phyloP scores from a whole-genome alignment of 2,113 vertebrate genomes.

The Nipponia nippon region DNA sequence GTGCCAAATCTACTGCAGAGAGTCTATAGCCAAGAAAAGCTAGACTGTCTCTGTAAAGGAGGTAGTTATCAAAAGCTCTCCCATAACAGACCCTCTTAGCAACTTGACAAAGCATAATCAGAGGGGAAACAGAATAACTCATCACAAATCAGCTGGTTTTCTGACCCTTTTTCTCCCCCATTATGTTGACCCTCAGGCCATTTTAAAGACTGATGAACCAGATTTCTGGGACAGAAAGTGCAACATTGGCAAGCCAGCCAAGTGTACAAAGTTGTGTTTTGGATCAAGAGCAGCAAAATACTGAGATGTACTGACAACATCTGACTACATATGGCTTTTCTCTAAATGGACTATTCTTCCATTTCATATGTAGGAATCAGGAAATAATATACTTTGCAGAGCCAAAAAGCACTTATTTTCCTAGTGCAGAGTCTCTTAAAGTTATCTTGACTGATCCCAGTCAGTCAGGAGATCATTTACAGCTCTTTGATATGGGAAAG shows the following conservation, averaged over 20 bases:
- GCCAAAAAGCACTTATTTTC: not conserved
- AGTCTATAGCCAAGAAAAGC: not conserved
- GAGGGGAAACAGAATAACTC: not conserved
- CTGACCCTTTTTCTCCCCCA: not conserved
- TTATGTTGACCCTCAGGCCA: not conserved
- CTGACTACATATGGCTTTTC: not conserved
- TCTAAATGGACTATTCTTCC: not conserved
- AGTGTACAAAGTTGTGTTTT: not conserved
- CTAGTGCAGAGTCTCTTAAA: not conserved
- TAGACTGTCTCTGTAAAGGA: not conserved
- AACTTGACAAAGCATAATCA: not conserved
- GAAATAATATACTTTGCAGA: not conserved
- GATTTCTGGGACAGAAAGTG: not conserved
- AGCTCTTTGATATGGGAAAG: not conserved
- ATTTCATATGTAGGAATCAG: not conserved
- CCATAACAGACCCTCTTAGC: not conserved
- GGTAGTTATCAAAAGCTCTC: not conserved
- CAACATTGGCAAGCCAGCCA: not conserved
- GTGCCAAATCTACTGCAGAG: not conserved
- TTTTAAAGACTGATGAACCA: not conserved
- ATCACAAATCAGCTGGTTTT: not conserved
- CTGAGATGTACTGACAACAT: not conserved
- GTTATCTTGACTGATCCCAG: not conserved
- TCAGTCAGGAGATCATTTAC: not conserved
- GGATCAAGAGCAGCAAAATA: not conserved